Conservation (phyloP, 2,797 vertebrate genomes). For the Acrossocheilus fasciatus region DNA sequence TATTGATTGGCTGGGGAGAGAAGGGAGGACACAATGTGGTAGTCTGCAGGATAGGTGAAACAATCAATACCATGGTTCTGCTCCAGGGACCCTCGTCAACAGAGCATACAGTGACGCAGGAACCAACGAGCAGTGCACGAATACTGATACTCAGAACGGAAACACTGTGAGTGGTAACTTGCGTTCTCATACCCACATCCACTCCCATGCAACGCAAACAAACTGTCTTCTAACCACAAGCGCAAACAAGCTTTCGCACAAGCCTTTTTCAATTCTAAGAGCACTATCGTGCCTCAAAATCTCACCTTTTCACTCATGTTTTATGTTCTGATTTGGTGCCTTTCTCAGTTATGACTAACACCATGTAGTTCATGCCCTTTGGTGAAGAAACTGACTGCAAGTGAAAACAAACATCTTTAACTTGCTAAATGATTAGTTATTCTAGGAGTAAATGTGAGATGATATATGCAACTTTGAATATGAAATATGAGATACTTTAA, state of each 20-base stretch:
- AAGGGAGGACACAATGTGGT: slow-evolving; percentile 75
- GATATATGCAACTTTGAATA: background rate
- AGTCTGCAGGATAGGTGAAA: slow-evolving; percentile 73
- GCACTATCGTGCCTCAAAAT: background rate
- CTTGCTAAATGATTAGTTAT: background rate
- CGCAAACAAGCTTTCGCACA: slow-evolving; percentile 45
- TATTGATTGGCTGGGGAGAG: slow-evolving; percentile 80
- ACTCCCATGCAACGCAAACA: slow-evolving; percentile 53
- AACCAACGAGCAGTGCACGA: slow-evolving; percentile 74
- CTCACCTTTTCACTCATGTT: slow-evolving; percentile 18
- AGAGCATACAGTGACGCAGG: slow-evolving; percentile 79
- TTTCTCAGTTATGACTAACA: background rate
- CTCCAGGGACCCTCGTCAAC: slow-evolving; percentile 75
- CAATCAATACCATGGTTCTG: slow-evolving; percentile 82
- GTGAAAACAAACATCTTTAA: background rate
- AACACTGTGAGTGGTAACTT: slow-evolving; percentile 3
- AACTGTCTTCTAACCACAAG: slow-evolving; percentile 42
- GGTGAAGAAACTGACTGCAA: slow-evolving; percentile 2
- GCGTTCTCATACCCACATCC: slow-evolving; percentile 53
- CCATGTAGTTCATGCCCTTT: background rate
- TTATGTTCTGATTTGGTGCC: background rate
- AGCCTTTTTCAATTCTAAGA: background rate
- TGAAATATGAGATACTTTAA: background rate
- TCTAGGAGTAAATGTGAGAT: background rate
- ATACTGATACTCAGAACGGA: slow-evolving; percentile 75